Conservation (phyloP, 2,888 invertebrate genomes). For the Rhagonycha lutea region DNA sequence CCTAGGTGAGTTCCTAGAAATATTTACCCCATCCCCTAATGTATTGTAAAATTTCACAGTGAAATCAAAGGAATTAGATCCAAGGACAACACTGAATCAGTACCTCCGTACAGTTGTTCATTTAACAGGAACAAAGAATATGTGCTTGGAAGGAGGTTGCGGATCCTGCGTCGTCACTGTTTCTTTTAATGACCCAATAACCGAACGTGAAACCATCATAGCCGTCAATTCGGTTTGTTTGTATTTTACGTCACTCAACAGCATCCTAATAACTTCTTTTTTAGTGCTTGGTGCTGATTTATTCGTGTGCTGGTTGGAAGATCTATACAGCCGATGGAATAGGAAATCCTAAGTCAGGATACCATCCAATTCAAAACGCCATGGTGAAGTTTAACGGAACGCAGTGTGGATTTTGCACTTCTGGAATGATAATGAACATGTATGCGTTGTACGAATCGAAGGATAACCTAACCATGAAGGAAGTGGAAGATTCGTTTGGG, state of each 20-base stretch:
- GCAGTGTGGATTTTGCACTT: constrained; percentile 74
- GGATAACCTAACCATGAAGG: constrained; percentile 58
- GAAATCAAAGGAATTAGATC: constrained; percentile 50
- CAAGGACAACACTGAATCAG: constrained; percentile 65
- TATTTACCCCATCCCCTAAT: too few relatives aligned
- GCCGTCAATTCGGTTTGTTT: constrained; percentile 68
- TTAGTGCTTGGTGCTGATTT: constrained; percentile 60
- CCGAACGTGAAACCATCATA: constrained; percentile 57
- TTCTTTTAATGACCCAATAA: constrained; percentile 54
- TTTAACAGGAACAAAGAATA: constrained; percentile 69
- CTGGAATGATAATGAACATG: constrained; percentile 81
- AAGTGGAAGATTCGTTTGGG: constrained; percentile 71
- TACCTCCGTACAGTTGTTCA: constrained; percentile 65
- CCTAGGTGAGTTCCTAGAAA: constrained; percentile 17
- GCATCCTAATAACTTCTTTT: background rate
- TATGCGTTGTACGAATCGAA: constrained; percentile 57
- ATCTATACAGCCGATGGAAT: constrained; percentile 74
- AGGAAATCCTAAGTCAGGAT: constrained; percentile 64
- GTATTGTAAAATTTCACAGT: constrained; percentile 36
- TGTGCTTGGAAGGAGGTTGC: constrained; percentile 76
- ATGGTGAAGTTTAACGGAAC: constrained; percentile 66
- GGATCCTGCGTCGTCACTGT: constrained; percentile 67
- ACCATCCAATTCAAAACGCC: constrained; percentile 65
- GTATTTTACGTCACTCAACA: background rate
- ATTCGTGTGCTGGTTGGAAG: constrained; percentile 64